Percentiles rank a stretch among this genome's conserved stretches.
phyloP scores from a whole-genome alignment of 2,797 vertebrate species.

The Diglossa cyanea region DNA sequence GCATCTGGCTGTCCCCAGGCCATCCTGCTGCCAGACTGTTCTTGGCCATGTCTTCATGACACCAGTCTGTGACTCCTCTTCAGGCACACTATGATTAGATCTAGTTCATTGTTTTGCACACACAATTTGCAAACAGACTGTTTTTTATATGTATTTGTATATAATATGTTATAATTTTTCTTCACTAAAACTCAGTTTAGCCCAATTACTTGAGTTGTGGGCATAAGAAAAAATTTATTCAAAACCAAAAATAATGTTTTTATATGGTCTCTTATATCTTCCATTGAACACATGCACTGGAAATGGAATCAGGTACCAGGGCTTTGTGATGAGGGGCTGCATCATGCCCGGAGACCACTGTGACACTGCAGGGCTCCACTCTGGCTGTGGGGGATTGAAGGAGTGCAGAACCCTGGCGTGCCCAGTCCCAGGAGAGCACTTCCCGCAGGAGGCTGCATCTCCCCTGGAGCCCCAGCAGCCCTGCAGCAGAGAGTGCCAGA shows the following conservation, averaged over 20 bases:
- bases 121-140: background rate
- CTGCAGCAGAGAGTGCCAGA: background rate
- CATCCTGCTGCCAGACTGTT: background rate
- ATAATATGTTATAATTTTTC: background rate
- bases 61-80: background rate
- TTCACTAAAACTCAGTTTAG: background rate
- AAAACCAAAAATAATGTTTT: background rate
- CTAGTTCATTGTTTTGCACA: background rate
- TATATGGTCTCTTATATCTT: background rate
- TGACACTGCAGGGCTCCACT: background rate
- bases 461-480: background rate
- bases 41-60: accelerated
- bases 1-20: background rate
- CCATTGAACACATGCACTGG: background rate
- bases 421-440: background rate
- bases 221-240: background rate
- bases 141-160: background rate
- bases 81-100: background rate
- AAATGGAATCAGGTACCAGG: background rate
- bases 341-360: background rate
- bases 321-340: background rate
- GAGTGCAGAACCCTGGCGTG: background rate
- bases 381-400: no score
- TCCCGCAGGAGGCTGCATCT: background rate
- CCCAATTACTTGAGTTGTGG: background rate